phyloP scores from a whole-genome alignment of 2,888 invertebrate species.

The Melinopterus prodromus region DNA sequence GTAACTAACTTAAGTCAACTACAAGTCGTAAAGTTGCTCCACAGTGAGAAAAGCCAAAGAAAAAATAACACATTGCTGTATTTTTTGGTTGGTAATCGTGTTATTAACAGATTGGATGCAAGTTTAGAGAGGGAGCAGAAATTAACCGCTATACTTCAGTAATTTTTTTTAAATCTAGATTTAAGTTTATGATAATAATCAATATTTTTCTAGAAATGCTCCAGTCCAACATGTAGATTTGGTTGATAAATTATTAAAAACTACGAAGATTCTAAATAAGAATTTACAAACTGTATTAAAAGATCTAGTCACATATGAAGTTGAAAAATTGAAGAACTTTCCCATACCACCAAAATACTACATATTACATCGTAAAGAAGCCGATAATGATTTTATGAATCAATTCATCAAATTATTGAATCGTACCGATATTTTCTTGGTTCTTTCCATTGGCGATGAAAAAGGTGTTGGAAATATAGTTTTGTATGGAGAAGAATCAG shows the following conservation, averaged over 20 bases:
- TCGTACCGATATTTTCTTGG: slow-evolving; percentile 67
- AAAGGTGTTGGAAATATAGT: slow-evolving; percentile 67
- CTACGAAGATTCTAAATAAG: slow-evolving; percentile 71
- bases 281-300: slow-evolving; percentile 70
- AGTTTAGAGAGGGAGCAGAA: slow-evolving; percentile 74
- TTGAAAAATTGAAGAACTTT: slow-evolving; percentile 65
- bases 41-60: slow-evolving; percentile 75
- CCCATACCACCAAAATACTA: slow-evolving; percentile 66
- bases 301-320: slow-evolving; percentile 76
- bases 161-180: slow-evolving; percentile 5
- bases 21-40: slow-evolving; percentile 72
- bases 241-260: slow-evolving; percentile 77
- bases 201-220: slow-evolving; percentile 67
- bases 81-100: slow-evolving; percentile 79
- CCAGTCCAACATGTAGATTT: slow-evolving; percentile 75
- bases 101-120: slow-evolving; percentile 67
- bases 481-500: slow-evolving; percentile 65
- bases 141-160: slow-evolving; percentile 77
- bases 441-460: slow-evolving; percentile 76
- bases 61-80: slow-evolving; percentile 71
- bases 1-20: slow-evolving; percentile 77
- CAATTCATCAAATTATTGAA: slow-evolving; percentile 72
- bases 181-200: slow-evolving; percentile 22
- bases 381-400: slow-evolving; percentile 80
- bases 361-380: slow-evolving; percentile 74